Base-by-base conservation (phyloP, 1,140 invertebrate genomes). In the Anoplophora glabripennis region DNA sequence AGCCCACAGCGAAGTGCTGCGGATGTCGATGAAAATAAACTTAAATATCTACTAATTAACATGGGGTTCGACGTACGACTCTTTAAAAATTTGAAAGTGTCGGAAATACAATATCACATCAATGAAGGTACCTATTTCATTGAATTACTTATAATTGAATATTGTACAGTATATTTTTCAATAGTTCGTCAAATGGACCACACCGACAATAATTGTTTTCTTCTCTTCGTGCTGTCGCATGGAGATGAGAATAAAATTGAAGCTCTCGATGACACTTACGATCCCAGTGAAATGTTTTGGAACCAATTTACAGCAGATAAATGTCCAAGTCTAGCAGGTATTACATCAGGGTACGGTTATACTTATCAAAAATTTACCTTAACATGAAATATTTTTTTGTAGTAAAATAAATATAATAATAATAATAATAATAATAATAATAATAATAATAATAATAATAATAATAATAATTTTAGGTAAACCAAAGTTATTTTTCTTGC, bases 381-480 rank as follows among this genome's bases (percentile, higher is more conserved):
- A n/a, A n/a, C n/a, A n/a, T n/a, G n/a, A n/a, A n/a, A n/a, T n/a
- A n/a, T n/a, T n/a, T n/a, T n/a, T n/a, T n/a, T n/a, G n/a, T n/a
- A n/a, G n/a, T n/a, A n/a, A n/a, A n/a, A n/a, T n/a, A n/a, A n/a
- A n/a, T n/a, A n/a, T n/a, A n/a, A n/a, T n/a, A n/a, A n/a, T n/a
- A n/a, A n/a, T n/a, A n/a, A n/a, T n/a, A n/a, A n/a, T n/a, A n/a
- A n/a, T n/a, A n/a, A n/a, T n/a, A n/a, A n/a, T n/a, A n/a, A n/a
- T n/a, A n/a, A n/a, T n/a, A n/a, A n/a, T n/a, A n/a, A n/a, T n/a
- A n/a, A n/a, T n/a, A n/a, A n/a, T n/a, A n/a, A n/a, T n/a, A n/a
- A n/a, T n/a, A n/a, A n/a, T n/a, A n/a, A n/a, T n/a, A n/a, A n/a
- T 49, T 49, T 4, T 7, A 49, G 47, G 47, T 21, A 49, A 49